phyloP scores from a whole-genome alignment of 2,888 invertebrate species.

The Polydrusus pterygomalis region DNA sequence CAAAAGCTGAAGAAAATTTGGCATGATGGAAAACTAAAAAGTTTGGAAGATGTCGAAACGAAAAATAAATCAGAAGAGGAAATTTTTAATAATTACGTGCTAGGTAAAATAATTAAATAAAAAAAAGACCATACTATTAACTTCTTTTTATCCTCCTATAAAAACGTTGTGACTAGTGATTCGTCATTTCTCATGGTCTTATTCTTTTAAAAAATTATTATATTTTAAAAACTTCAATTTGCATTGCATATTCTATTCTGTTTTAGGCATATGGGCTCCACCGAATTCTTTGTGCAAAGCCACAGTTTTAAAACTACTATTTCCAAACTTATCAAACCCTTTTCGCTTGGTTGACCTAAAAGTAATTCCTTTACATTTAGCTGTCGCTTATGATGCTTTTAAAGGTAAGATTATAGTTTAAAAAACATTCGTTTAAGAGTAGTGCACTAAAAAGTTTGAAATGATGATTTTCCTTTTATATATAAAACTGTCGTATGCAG shows the following conservation, averaged over 20 bases:
- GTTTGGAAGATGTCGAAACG: conserved; percentile 28
- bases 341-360: conserved; percentile 77
- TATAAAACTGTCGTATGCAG: no score
- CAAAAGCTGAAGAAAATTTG: conserved; percentile 56
- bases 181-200: no score
- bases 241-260: not conserved
- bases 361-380: conserved; percentile 79
- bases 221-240: no score
- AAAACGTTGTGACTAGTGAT: no score
- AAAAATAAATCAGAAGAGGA: conserved; percentile 31
- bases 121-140: no score
- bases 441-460: no score
- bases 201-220: no score
- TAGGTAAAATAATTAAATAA: conserved; percentile 45
- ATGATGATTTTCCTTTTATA: no score
- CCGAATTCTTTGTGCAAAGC: conserved; percentile 69
- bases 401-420: no score
- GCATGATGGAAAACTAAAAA: conserved; percentile 38
- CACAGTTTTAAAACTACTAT: conserved; percentile 69
- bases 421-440: no score
- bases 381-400: conserved; percentile 81
- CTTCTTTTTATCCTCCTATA: no score
- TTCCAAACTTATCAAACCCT: conserved; percentile 73
- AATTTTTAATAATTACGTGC: conserved; percentile 28
- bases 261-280: conserved; percentile 71